phyloP scores from a whole-genome alignment of 2,797 vertebrate genomes.

The Ceryle rudis region DNA sequence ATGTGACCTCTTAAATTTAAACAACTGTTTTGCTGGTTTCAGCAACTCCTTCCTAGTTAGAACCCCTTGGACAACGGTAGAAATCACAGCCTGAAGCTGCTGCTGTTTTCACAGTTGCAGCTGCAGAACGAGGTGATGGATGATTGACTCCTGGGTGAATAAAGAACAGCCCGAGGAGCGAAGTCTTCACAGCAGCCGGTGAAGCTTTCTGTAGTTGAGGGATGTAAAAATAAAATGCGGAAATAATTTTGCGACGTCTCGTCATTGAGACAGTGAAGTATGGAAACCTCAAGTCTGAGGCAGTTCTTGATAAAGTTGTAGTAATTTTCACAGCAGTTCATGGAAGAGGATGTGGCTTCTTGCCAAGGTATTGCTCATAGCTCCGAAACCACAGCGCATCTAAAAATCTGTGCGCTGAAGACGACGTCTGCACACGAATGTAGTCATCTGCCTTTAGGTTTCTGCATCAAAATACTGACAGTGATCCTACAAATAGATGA shows the following conservation, averaged over 20 bases:
- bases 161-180: background rate
- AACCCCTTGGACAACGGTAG: background rate
- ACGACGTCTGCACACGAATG: background rate
- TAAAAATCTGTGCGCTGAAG: background rate
- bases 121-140: background rate
- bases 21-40: background rate
- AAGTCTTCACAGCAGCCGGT: background rate
- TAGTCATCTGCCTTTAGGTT: background rate
- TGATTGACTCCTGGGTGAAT: background rate
- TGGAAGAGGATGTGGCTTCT: background rate
- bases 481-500: background rate
- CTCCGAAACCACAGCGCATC: background rate
- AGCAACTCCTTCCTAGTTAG: background rate
- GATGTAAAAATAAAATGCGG: background rate
- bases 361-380: background rate
- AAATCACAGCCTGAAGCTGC: background rate
- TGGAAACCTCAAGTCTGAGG: constrained; percentile 1
- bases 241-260: background rate
- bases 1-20: background rate
- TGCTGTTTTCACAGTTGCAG: background rate
- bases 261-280: background rate
- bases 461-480: background rate
- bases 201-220: background rate
- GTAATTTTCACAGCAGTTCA: background rate
- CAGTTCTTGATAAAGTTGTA: background rate